Evolutionary conservation across 30 jellyfish, hydroid and myxozoan species (phyloP).

Genomic region (Sanderia malayensis): DNA sequence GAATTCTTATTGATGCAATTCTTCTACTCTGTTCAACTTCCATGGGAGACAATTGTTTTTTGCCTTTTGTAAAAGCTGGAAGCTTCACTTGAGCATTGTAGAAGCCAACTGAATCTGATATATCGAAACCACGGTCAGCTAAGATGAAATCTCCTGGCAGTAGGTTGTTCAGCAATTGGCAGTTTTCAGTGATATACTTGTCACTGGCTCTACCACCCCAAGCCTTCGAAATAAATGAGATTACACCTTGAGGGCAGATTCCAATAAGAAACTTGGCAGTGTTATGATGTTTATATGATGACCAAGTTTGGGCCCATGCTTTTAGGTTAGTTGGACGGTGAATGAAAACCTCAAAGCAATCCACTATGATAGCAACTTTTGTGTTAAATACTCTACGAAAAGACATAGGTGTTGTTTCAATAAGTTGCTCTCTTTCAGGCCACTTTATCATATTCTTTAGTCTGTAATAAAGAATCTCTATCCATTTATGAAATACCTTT

Average conservation of each 20-base stretch:
- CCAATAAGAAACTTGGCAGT: constrained; percentile 63
- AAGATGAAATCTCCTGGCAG: constrained; percentile 48
- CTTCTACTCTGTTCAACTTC: constrained; percentile 46
- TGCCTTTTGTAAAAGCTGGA: constrained; percentile 74
- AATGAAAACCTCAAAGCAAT: constrained; percentile 61
- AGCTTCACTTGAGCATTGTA: constrained; percentile 47
- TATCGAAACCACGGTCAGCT: constrained; percentile 78
- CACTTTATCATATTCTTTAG: constrained; percentile 17
- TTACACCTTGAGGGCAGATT: constrained; percentile 72
- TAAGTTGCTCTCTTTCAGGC: constrained; percentile 49
- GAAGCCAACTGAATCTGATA: constrained; percentile 53
- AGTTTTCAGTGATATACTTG: constrained; percentile 50
- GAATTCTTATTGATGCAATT: constrained; percentile 66
- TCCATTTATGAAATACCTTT: constrained; percentile 13
- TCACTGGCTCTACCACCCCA: constrained; percentile 80
- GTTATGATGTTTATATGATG: constrained; percentile 46
- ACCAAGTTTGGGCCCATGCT: constrained; percentile 29
- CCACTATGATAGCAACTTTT: constrained; percentile 54
- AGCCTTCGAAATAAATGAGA: constrained; percentile 55
- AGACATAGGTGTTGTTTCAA: constrained; percentile 36
- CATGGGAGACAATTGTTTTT: constrained; percentile 50
- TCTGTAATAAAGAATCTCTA: constrained; percentile 6
- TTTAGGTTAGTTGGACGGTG: constrained; percentile 30
- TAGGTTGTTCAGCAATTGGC: constrained; percentile 46
- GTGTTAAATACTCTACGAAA: constrained; percentile 24